Conservation (phyloP, 2,888 invertebrate species). For the Polydrusus pterygomalis region DNA sequence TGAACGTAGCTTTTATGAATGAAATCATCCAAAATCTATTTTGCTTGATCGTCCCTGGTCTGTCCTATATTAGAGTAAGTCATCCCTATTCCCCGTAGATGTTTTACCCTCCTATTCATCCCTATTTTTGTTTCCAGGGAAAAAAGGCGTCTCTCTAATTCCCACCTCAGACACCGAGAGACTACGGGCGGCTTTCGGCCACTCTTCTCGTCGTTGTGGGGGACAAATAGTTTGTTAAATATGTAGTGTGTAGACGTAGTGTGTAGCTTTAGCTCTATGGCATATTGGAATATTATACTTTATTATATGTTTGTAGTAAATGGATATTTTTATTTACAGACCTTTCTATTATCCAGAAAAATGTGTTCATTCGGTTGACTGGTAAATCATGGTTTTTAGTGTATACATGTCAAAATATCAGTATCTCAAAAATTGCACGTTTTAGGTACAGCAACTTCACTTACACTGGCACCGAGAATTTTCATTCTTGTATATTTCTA, state of each 20-base stretch:
- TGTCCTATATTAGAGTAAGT: background rate
- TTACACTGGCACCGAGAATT: no score
- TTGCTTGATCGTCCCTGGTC: no score
- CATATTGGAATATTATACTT: constrained; percentile 13
- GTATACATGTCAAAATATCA: background rate
- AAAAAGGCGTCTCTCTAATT: constrained; percentile 72
- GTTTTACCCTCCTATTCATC: background rate
- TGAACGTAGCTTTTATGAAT: no score
- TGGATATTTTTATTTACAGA: constrained; percentile 16
- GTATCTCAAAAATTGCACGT: no score
- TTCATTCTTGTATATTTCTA: no score
- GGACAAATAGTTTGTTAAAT: constrained; percentile 17
- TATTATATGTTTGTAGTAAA: constrained; percentile 24
- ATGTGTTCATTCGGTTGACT: constrained; percentile 1
- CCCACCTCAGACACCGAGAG: constrained; percentile 74
- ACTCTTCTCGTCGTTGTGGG: constrained; percentile 7
- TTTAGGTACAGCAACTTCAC: no score
- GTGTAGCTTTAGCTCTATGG: constrained; percentile 1
- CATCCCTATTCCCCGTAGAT: background rate
- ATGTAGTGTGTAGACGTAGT: constrained; percentile 10
- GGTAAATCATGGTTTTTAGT: background rate
- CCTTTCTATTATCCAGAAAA: constrained; percentile 7
- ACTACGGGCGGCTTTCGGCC: constrained; percentile 67
- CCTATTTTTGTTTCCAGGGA: constrained; percentile 58
- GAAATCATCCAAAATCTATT: no score